Evolutionary conservation across 2,113 vertebrate species (phyloP).

Genomic region (Dicerorhinus sumatrensis): DNA sequence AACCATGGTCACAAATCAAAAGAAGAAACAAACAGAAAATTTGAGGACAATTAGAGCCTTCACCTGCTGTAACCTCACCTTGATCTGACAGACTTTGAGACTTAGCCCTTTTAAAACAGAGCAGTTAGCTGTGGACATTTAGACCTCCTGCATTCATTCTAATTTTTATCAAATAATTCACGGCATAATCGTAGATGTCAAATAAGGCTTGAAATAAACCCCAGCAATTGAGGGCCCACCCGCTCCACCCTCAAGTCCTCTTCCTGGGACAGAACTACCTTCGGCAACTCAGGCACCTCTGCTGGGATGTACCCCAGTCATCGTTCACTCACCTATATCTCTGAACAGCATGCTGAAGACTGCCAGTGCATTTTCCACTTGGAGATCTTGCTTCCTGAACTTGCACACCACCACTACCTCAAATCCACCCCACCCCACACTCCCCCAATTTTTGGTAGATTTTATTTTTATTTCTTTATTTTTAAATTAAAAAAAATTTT

Average conservation of each 20-base stretch:
- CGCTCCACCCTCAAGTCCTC: not conserved
- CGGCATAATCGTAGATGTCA: fast-evolving
- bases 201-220: too few species aligned
- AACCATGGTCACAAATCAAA: not conserved
- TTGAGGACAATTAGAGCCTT: too few species aligned
- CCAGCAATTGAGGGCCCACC: not conserved
- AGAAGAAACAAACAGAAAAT: not conserved
- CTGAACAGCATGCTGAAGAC: not conserved
- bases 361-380: too few species aligned
- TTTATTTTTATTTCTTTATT: not conserved
- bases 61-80: not conserved
- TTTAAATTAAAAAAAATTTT: too few species aligned
- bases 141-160: too few species aligned
- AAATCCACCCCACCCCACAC: too few species aligned
- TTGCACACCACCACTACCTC: not conserved
- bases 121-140: not conserved
- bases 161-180: not conserved
- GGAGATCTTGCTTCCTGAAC: not conserved
- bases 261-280: not conserved
- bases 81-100: not conserved
- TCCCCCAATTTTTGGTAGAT: not conserved
- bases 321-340: too few species aligned
- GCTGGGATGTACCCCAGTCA: too few species aligned
- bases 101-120: not conserved
- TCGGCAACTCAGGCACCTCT: not conserved